Evolutionary conservation across 1,140 invertebrate genomes (phyloP).

Genomic region (Mizuhopecten yessoensis): DNA sequence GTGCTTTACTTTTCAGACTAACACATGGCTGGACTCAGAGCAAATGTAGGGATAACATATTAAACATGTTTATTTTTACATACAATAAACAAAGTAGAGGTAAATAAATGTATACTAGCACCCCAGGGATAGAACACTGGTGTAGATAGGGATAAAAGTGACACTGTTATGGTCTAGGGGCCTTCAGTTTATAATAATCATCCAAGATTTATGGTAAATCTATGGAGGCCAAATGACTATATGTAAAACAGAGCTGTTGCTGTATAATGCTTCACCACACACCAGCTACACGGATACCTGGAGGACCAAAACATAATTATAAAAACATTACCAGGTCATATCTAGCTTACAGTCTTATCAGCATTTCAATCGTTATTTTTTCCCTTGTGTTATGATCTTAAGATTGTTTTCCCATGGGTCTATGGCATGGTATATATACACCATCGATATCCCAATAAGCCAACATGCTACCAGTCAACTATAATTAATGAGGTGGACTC

Average conservation of each 20-base stretch:
- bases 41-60: no score
- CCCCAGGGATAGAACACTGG: no score
- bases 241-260: neutral
- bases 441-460: neutral
- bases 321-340: neutral
- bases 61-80: no score
- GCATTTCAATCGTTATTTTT: neutral
- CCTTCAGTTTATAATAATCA: neutral
- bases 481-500: neutral
- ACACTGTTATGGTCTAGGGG: neutral
- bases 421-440: neutral
- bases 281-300: neutral
- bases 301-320: neutral
- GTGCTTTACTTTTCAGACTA: no score
- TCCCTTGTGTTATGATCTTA: neutral
- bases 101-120: no score
- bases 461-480: neutral
- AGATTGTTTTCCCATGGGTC: neutral
- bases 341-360: neutral
- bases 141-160: neutral
- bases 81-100: no score
- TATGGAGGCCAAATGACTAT: neutral
- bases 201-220: constrained; percentile 3
- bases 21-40: no score
- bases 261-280: neutral